phyloP scores from a whole-genome alignment of 2,113 vertebrate species.

The Hucho hucho region DNA sequence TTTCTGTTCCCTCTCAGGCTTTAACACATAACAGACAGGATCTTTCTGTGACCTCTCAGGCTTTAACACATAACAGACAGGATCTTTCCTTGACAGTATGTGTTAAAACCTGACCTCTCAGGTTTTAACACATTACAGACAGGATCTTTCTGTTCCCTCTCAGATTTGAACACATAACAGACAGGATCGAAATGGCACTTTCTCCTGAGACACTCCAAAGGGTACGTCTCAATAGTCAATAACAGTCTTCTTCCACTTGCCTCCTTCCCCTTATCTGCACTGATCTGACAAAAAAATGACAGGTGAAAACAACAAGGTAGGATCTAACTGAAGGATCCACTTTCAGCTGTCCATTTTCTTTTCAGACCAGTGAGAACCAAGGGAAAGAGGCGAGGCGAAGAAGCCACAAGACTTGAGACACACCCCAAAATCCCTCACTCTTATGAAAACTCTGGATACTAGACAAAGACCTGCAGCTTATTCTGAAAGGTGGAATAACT shows the following conservation, averaged over 20 bases:
- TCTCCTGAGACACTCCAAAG: not conserved
- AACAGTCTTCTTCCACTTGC: not conserved
- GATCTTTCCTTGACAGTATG: no score
- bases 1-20: no score
- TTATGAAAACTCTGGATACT: not conserved
- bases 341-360: not conserved
- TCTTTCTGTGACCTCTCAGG: no score
- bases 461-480: no score
- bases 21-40: no score
- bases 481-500: no score
- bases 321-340: not conserved
- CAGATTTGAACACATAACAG: not conserved
- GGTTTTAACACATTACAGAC: no score
- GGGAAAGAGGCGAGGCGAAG: not conserved
- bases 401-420: not conserved
- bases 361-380: not conserved
- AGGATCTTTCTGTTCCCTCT: conserved; percentile 12
- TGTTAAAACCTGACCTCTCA: no score
- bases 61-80: no score
- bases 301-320: not conserved
- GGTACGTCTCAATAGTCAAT: not conserved
- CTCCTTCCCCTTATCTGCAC: not conserved
- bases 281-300: not conserved
- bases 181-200: not conserved
- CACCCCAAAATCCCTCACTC: not conserved